Percentiles rank a stretch among this genome's conserved stretches.
Evolutionary conservation across 2,888 invertebrate genomes (phyloP).

Genomic region (Hololepta plana): DNA sequence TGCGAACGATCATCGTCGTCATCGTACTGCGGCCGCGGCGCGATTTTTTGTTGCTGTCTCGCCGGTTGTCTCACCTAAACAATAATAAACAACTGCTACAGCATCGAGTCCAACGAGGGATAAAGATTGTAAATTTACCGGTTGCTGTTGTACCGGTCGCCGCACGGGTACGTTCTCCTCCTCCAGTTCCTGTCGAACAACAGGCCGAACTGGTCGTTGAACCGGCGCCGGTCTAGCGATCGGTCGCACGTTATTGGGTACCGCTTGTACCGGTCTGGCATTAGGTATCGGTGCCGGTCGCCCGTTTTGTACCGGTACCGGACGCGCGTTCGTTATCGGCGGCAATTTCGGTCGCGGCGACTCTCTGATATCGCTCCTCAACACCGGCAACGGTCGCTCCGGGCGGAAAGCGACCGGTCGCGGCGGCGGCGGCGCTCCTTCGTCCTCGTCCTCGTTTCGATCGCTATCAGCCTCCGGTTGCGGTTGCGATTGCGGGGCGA

Average conservation of each 20-base stretch:
- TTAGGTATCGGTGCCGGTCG: constrained; percentile 7
- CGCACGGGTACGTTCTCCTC: constrained; percentile 8
- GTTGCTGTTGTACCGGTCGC: constrained; percentile 5
- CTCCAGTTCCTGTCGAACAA: constrained; percentile 7
- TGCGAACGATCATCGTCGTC: constrained; percentile 14
- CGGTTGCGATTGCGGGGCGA: constrained; percentile 15
- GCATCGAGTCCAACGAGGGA: too few relatives aligned
- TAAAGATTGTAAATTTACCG: constrained; percentile 6
- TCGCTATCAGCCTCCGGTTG: constrained; percentile 4
- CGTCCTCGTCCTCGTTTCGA: too few relatives aligned
- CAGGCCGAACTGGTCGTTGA: constrained; percentile 7
- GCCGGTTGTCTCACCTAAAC: constrained; percentile 9
- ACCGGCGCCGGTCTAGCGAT: constrained; percentile 7
- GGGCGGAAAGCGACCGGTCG: constrained; percentile 19
- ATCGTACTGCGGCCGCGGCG: constrained; percentile 17
- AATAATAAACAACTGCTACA: too few relatives aligned
- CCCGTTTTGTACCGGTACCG: constrained; percentile 9
- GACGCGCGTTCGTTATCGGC: constrained; percentile 8
- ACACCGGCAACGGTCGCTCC: constrained; percentile 21
- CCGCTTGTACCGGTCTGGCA: constrained; percentile 8
- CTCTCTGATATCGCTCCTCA: constrained; percentile 20
- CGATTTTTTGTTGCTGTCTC: constrained; percentile 21
- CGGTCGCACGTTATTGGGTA: constrained; percentile 8
- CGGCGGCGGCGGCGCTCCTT: constrained; percentile 10
- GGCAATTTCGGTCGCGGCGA: constrained; percentile 8